Evolutionary conservation across 2,888 invertebrate genomes (phyloP).

Genomic region (Diaperis boleti): DNA sequence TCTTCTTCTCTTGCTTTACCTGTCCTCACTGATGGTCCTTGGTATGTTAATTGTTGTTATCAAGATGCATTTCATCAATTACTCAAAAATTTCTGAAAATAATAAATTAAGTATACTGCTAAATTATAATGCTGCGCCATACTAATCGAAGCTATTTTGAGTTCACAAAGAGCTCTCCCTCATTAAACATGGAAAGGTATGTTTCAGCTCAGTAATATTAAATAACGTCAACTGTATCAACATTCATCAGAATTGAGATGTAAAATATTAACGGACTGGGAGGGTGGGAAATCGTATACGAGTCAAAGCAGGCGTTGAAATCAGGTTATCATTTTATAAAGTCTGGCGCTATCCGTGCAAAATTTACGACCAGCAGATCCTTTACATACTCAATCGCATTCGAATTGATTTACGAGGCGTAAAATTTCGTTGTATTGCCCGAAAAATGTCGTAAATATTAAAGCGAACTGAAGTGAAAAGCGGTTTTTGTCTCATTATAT

Average conservation of each 20-base stretch:
- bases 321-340: constrained; percentile 47
- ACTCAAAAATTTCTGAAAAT: neutral
- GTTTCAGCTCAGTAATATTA: constrained; percentile 58
- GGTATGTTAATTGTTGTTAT: no score
- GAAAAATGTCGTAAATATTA: constrained; percentile 31
- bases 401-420: constrained; percentile 38
- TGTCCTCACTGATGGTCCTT: no score
- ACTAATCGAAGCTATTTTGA: neutral
- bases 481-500: constrained; percentile 11
- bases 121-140: neutral
- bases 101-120: neutral
- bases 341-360: constrained; percentile 32
- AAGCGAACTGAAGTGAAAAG: neutral
- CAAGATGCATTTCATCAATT: neutral
- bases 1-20: no score
- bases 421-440: constrained; percentile 32
- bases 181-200: neutral
- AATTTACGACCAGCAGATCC: constrained; percentile 38
- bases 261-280: constrained; percentile 48
- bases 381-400: constrained; percentile 34
- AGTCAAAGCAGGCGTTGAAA: constrained; percentile 45
- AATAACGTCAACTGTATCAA: constrained; percentile 71
- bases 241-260: constrained; percentile 51
- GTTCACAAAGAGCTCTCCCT: neutral
- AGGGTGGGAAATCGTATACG: constrained; percentile 41